A percentile compares a stretch with the other conserved stretches of the same genome.
phyloP scores from a whole-genome alignment of 53 echinoderm and acorn worm species.

The Patiria pectinifera region DNA sequence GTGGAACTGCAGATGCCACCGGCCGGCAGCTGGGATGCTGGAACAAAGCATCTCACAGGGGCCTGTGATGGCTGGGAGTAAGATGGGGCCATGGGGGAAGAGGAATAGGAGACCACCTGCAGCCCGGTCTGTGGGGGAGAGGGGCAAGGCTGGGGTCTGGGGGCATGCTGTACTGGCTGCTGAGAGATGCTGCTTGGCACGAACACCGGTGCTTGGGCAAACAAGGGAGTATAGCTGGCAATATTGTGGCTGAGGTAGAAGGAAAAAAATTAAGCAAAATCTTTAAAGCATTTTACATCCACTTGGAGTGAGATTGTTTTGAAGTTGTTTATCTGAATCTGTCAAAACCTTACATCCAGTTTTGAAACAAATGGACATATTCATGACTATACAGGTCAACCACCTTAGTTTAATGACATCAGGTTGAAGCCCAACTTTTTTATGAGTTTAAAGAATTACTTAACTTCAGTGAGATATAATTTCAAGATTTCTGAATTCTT shows the following conservation, averaged over 20 bases:
- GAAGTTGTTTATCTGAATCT: too few relatives aligned
- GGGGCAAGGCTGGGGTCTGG: not conserved
- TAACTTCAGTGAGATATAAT: too few relatives aligned
- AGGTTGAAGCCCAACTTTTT: too few relatives aligned
- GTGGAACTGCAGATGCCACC: not conserved
- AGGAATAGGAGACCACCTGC: constrained; percentile 5
- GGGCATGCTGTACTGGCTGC: not conserved
- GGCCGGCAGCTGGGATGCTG: not conserved
- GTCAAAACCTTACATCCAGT: too few relatives aligned
- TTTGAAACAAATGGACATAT: too few relatives aligned
- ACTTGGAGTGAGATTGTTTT: too few relatives aligned
- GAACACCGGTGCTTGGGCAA: constrained; percentile 35
- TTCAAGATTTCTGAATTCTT: too few relatives aligned
- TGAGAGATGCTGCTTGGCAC: constrained; percentile 21
- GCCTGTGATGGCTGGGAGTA: not conserved
- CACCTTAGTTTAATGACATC: too few relatives aligned
- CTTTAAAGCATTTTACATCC: not conserved
- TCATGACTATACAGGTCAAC: too few relatives aligned
- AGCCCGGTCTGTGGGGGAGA: not conserved
- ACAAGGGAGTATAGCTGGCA: constrained; percentile 30
- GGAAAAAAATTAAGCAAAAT: not conserved
- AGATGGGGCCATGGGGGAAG: not conserved
- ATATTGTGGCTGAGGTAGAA: not conserved
- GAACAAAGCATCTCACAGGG: not conserved
- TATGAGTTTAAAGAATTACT: too few relatives aligned